Evolutionary conservation across 2,113 vertebrate species (phyloP), one percentile per base, ranked within the genome.

Genomic region (Gallinago paraguaiae): DNA sequence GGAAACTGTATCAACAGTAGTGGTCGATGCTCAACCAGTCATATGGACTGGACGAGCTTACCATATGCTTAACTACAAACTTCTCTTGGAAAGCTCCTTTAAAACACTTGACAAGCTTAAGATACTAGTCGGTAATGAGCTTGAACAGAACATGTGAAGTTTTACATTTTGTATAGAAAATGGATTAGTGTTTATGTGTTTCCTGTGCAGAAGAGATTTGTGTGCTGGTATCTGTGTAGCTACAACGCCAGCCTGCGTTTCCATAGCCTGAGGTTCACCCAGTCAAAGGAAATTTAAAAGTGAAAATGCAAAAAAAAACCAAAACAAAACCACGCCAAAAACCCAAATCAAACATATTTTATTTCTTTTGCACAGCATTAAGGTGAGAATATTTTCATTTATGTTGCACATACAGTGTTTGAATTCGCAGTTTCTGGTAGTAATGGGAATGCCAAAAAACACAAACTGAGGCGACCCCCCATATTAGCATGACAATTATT

Each of bases 11-110:
- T 98, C 98, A 98, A 98, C 98, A 98, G 97, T 97, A 97, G 97
- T 98, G 98, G 98, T 98, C 98, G 98, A 98, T 96, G 98, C 97
- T 98, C 98, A 98, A 98, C 98, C 98, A 98, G 98, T 98, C 98
- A 98, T 98, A 98, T 98, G 98, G 98, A 98, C 98, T 93, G 98
- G 98, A 98, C 97, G 95, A 95, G 96, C 96, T 97, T 97, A 97
- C 98, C 98, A 98, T 98, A 98, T 98, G 98, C 97, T 98, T 97
- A 97, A 94, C 95, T 96, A 98, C 96, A 96, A 98, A 97, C 97
- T 97, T 96, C 97, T 97, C 97, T 98, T 98, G 98, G 98, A 98
- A 98, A 96, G 97, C 97, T 98, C 97, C 94, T 97, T 98, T 97
- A 96, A 96, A 97, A 95, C 93, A 96, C 98, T 97, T 98, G 98